Conservation (phyloP, 2,888 invertebrate genomes). For the Lingula anatina region DNA sequence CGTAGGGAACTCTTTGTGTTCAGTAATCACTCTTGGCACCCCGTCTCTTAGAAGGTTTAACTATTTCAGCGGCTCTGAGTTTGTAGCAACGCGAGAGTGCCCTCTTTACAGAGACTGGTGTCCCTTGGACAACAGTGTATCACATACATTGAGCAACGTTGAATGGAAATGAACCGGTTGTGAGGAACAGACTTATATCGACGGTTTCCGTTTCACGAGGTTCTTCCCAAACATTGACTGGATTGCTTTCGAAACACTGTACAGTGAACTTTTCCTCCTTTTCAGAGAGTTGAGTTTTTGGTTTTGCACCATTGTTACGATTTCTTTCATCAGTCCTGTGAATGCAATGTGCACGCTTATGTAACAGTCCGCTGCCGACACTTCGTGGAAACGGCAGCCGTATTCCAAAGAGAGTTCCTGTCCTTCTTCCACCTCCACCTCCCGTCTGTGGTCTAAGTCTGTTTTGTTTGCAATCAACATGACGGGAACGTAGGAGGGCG, state of each 20-base stretch:
- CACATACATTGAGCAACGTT: too few relatives aligned
- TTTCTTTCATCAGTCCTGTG: slow-evolving; percentile 27
- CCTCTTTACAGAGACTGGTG: too few relatives aligned
- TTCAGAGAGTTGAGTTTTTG: slow-evolving; percentile 20
- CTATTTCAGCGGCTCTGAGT: too few relatives aligned
- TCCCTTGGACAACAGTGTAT: too few relatives aligned
- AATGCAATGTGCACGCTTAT: slow-evolving; percentile 28
- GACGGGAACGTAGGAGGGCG: slow-evolving; percentile 72
- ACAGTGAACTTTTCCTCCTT: slow-evolving; percentile 23
- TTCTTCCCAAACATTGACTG: slow-evolving; percentile 32
- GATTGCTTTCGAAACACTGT: slow-evolving; percentile 27
- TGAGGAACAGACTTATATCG: too few relatives aligned
- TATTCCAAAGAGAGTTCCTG: slow-evolving; percentile 28
- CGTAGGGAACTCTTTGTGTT: too few relatives aligned
- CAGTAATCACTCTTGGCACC: too few relatives aligned
- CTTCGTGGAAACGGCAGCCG: slow-evolving; percentile 33
- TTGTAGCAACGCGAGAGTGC: too few relatives aligned
- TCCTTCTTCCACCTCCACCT: slow-evolving; percentile 61
- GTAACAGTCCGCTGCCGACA: slow-evolving; percentile 33
- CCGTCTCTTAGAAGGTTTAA: too few relatives aligned
- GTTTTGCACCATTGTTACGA: slow-evolving; percentile 21
- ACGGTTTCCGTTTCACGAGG: background rate
- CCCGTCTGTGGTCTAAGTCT: slow-evolving; percentile 58
- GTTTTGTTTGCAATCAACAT: slow-evolving; percentile 75
- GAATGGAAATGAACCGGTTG: too few relatives aligned